Percentiles rank a stretch among this genome's conserved stretches.
Conservation (phyloP, 2,113 vertebrate species). For the Chinchilla lanigera region DNA sequence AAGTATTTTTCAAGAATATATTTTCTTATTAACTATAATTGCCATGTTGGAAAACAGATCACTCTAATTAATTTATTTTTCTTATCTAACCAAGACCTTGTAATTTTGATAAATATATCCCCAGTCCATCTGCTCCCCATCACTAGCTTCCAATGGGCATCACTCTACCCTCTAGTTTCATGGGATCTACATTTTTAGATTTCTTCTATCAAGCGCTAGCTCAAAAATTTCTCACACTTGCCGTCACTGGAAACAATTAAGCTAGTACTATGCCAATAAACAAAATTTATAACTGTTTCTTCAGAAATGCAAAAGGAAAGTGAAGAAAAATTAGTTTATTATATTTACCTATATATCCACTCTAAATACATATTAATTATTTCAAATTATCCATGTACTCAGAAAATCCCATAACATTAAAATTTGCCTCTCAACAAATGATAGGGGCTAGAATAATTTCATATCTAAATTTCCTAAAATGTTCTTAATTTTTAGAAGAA, state of each 20-base stretch:
- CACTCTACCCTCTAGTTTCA: too few relatives aligned
- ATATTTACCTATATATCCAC: background rate
- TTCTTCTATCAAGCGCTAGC: background rate
- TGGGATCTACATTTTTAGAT: background rate
- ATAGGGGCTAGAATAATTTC: background rate
- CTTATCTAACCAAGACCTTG: background rate
- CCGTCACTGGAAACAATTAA: background rate
- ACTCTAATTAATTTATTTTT: background rate
- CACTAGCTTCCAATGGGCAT: background rate
- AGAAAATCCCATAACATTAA: background rate
- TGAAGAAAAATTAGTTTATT: background rate
- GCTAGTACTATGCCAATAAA: background rate
- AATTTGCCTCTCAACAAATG: background rate
- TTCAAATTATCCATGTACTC: background rate
- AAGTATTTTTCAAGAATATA: background rate
- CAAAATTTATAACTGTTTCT: background rate
- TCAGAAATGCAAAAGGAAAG: background rate
- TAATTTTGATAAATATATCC: background rate
- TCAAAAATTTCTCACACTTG: background rate
- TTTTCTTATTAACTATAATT: background rate
- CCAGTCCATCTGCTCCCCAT: accelerated
- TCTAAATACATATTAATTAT: background rate
- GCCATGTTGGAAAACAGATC: background rate
- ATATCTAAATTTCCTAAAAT: conserved; percentile 64
- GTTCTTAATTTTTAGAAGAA: background rate